Conservation (phyloP, 1,140 invertebrate species). For the Doryteuthis pealeii region DNA sequence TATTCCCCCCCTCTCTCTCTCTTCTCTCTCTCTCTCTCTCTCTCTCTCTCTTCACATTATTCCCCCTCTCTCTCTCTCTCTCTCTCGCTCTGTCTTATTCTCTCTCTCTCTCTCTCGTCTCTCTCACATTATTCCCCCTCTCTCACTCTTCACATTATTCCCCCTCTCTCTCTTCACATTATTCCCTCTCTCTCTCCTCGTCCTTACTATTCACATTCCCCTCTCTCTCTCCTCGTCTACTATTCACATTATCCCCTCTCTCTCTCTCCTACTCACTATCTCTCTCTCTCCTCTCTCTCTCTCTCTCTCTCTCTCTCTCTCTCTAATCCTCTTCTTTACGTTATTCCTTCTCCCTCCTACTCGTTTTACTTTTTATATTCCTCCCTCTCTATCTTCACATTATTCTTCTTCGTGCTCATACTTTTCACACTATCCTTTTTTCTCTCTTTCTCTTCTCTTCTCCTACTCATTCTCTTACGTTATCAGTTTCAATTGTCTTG, state of each 20-base stretch:
- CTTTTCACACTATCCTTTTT: not conserved
- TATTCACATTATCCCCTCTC: not conserved
- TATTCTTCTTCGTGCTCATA: not conserved
- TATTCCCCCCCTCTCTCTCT: too few species aligned
- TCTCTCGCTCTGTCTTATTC: too few species aligned
- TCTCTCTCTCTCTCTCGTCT: not conserved
- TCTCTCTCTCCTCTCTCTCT: constrained; percentile 7
- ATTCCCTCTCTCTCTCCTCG: not conserved
- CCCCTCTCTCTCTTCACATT: not conserved
- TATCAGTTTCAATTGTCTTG: too few species aligned
- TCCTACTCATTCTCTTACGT: constrained; percentile 1
- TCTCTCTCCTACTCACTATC: too few species aligned
- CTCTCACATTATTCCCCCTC: not conserved
- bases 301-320: not conserved
- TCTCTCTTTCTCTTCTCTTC: constrained; percentile 14
- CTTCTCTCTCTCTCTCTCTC: not conserved
- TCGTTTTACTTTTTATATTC: not conserved
- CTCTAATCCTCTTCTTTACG: too few species aligned
- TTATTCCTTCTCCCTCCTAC: not conserved
- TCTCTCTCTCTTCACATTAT: too few species aligned
- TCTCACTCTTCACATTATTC: not conserved
- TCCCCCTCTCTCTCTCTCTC: too few species aligned
- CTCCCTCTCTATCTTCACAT: not conserved
- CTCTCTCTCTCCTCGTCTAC: not conserved
- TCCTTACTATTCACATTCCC: not conserved